Evolutionary conservation across 2,888 invertebrate genomes (phyloP), one percentile per base, ranked within the genome.

Genomic region (Standfussiana lucernea): DNA sequence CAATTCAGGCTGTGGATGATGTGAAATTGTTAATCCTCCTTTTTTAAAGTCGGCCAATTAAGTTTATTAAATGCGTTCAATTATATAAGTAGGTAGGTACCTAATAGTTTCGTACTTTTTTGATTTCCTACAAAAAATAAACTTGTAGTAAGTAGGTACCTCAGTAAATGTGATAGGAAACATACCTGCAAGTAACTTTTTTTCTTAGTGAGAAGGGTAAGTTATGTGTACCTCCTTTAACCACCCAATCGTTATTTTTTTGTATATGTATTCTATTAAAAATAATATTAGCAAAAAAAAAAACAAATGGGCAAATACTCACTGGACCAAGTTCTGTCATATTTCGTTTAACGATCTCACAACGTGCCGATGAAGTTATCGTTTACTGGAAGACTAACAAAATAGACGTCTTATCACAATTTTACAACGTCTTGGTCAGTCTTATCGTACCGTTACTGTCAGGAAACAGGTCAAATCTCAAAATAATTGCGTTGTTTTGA

Each of bases 281-380:
- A 68, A 37, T 18, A 28, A 3, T 21, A 37, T 5, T 10, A 24
- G 15, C 6, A 32, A 47, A 18, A 47, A 28, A 66, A 28, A 28
- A 53, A 53, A 40, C 18, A 21, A 35, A 35, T 47, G 7, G 2
- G n/a, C 15, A 62, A 40, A 13, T 76, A 91, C 92, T 91, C 85
- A 93, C 93, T 18, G 91, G 89, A 32, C 87, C 89, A 28, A 88
- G 83, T 77, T 91, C 88, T 21, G 89, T 74, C 92, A 92, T 92
- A 75, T 56, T 89, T 47, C 13, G 18, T 61, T 59, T 69, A 24
- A 59, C 35, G 18, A 42, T 72, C 32, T 79, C 32, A 56, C 21
- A 70, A 68, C 37, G 35, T 56, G 62, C 6, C 32, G 21, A 40
- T 21, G 42, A 56, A 61, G 37, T 53, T 50, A 21, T 62, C 5